These are phyloP conservation scores for Anniella stebbinsi DNA, from an alignment of 2,797 vertebrate species.

Conservation along the genomic window DNA sequence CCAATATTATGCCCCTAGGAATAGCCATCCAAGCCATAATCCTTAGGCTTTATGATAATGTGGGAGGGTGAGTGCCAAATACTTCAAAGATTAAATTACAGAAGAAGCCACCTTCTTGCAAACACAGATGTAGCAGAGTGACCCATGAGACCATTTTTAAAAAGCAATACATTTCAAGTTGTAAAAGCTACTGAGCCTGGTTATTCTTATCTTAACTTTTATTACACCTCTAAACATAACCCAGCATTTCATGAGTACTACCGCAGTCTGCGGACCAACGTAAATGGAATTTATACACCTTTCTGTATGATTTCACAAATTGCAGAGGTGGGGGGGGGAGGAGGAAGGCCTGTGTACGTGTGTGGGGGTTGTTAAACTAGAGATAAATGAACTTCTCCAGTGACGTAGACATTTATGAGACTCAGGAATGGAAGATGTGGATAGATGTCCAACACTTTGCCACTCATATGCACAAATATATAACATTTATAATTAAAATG, in stretches of 20 bases:
- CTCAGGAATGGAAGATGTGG: neutral
- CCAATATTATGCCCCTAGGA: conserved; percentile 36
- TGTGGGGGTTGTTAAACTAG: neutral
- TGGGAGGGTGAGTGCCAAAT: conserved; percentile 23
- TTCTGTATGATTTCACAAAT: neutral
- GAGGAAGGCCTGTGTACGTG: neutral
- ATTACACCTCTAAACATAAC: conserved; percentile 49
- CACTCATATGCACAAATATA: neutral
- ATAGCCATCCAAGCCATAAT: conserved; percentile 20
- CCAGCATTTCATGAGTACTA: neutral
- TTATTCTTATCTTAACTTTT: conserved; percentile 47
- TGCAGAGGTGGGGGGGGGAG: neutral
- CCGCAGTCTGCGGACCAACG: neutral
- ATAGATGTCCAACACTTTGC: conserved; percentile 3
- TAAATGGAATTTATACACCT: neutral
- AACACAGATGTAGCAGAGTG: conserved; percentile 36
- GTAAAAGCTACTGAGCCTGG: conserved; percentile 39
- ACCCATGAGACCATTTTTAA: conserved; percentile 29
- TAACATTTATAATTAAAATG: conserved; percentile 24
- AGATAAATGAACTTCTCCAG: neutral
- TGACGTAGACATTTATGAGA: neutral
- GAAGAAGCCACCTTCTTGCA: conserved; percentile 25
- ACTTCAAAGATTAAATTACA: conserved; percentile 43
- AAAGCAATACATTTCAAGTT: conserved; percentile 32
- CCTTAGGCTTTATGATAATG: conserved; percentile 29